Evolutionary conservation across 2,888 invertebrate genomes (phyloP).

Genomic region (Xanthorhoe spadicearia): DNA sequence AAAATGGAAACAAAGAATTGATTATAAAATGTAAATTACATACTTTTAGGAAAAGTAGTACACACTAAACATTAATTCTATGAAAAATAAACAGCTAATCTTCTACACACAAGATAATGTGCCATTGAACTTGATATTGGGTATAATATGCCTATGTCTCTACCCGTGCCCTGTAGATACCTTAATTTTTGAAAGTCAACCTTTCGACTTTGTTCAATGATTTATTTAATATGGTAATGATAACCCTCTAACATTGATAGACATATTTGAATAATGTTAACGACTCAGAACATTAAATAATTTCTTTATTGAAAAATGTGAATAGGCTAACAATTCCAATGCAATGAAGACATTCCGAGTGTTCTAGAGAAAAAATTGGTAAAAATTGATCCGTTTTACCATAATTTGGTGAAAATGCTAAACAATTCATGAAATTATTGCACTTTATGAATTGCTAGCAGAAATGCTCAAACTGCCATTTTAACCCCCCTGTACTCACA

Average conservation of each 20-base stretch:
- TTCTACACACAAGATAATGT: slow-evolving; percentile 20
- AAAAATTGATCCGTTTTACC: too few species aligned
- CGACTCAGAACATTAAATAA: neutral
- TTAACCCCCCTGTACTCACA: too few species aligned
- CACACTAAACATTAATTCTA: neutral
- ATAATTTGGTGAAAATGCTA: too few species aligned
- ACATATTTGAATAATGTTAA: slow-evolving; percentile 12
- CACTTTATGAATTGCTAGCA: too few species aligned
- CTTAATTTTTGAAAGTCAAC: slow-evolving; percentile 14
- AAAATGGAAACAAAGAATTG: neutral
- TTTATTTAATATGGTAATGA: slow-evolving; percentile 9
- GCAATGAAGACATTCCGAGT: too few species aligned
- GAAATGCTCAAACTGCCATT: too few species aligned
- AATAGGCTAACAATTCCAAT: too few species aligned
- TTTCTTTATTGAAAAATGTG: neutral
- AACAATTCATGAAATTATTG: too few species aligned
- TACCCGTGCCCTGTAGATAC: slow-evolving; percentile 20
- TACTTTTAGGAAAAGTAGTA: neutral
- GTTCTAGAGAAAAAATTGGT: too few species aligned
- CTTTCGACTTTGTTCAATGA: slow-evolving; percentile 16
- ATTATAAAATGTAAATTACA: neutral
- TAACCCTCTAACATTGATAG: slow-evolving; percentile 6
- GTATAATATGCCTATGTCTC: slow-evolving; percentile 13
- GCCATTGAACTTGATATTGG: slow-evolving; percentile 33
- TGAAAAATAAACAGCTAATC: slow-evolving; percentile 2